These are phyloP conservation scores for Megalonaias nervosa DNA, from an alignment of 1,140 invertebrate genomes.

Conservation along the genomic window DNA sequence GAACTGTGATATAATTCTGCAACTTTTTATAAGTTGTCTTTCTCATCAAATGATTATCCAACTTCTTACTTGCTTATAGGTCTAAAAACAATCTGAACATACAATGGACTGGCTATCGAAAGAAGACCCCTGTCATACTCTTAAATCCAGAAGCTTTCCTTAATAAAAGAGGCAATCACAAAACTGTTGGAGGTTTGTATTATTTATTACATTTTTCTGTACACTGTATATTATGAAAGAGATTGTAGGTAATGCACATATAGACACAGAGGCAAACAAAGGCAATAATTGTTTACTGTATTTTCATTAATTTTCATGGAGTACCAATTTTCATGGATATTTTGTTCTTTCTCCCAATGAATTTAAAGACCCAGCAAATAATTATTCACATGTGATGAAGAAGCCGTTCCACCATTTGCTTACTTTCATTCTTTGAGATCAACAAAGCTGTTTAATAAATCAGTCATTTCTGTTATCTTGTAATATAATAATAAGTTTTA, in stretches of 20 bases:
- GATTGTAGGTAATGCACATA: neutral
- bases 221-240: neutral
- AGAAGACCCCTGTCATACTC: conserved; percentile 63
- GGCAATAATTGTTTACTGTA: neutral
- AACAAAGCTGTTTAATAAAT: neutral
- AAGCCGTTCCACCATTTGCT: neutral
- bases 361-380: too few relatives aligned
- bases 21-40: neutral
- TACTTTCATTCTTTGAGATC: neutral
- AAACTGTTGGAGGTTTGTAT: conserved; percentile 66
- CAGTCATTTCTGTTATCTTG: neutral
- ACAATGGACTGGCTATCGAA: conserved; percentile 68
- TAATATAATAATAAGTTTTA: too few relatives aligned
- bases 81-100: conserved; percentile 54
- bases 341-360: neutral
- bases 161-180: conserved; percentile 57
- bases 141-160: conserved; percentile 63
- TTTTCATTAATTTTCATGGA: neutral
- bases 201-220: neutral
- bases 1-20: neutral
- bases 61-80: conserved; percentile 9
- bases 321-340: neutral
- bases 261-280: neutral
- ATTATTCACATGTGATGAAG: too few relatives aligned
- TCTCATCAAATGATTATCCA: too few relatives aligned